Evolutionary conservation across 2,797 vertebrate species (phyloP).

Genomic region (Tangara arthus): DNA sequence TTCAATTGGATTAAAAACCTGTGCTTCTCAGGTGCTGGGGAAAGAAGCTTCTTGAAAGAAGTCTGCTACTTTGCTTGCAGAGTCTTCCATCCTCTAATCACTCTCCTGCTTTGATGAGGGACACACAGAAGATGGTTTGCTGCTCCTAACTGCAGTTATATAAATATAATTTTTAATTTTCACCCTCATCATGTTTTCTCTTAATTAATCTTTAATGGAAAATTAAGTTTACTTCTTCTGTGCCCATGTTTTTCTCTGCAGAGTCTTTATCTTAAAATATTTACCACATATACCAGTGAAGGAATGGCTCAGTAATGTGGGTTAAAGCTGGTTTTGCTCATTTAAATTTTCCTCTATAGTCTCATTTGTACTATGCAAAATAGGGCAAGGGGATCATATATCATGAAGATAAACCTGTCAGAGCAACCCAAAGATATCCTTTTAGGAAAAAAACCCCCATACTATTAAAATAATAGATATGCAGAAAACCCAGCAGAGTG

Average conservation of each 20-base stretch:
- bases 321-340: background rate
- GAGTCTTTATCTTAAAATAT: background rate
- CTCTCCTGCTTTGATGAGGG: background rate
- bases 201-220: conserved; percentile 37
- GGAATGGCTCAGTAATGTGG: background rate
- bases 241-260: background rate
- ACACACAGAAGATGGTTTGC: fast-evolving
- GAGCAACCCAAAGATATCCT: background rate
- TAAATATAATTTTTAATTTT: background rate
- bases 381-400: background rate
- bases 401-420: conserved; percentile 54
- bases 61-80: background rate
- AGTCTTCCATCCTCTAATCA: background rate
- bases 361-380: conserved; percentile 18
- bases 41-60: background rate
- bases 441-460: background rate
- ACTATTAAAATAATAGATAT: background rate
- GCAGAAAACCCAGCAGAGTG: background rate
- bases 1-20: background rate
- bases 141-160: background rate
- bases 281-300: background rate
- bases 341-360: conserved; percentile 17
- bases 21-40: background rate
- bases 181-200: background rate
- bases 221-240: conserved; percentile 13